Percentiles rank a stretch among this genome's conserved stretches.
phyloP scores from a whole-genome alignment of 2,113 vertebrate species.

The Capreolus pygargus region DNA sequence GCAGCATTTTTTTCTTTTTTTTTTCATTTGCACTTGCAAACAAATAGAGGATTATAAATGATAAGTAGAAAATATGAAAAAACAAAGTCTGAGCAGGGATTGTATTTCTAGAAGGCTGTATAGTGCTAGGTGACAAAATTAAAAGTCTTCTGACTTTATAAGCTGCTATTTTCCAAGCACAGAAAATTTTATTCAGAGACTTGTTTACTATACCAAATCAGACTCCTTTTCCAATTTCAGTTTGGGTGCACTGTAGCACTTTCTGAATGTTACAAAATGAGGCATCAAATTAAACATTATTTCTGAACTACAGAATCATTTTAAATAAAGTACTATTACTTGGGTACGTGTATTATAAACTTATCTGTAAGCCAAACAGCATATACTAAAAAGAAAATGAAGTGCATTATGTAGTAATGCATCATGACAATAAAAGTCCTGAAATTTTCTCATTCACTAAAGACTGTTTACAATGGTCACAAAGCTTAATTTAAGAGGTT shows the following conservation, averaged over 20 bases:
- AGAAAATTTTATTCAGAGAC: background rate
- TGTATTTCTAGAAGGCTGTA: background rate
- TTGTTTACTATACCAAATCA: constrained; percentile 36
- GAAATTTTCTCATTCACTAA: constrained; percentile 33
- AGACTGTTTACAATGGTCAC: background rate
- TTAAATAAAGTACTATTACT: constrained; percentile 49
- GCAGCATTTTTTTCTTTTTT: background rate
- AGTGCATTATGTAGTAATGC: background rate
- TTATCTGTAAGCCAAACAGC: constrained; percentile 5
- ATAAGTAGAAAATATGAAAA: constrained; percentile 37
- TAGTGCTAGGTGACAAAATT: background rate
- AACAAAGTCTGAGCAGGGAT: background rate
- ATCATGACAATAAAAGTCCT: background rate
- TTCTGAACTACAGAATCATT: constrained; percentile 1
- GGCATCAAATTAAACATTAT: constrained; percentile 24
- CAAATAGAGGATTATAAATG: constrained; percentile 9
- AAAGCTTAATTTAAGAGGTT: constrained; percentile 6
- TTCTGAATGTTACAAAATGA: constrained; percentile 43
- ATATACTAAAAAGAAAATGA: constrained; percentile 56
- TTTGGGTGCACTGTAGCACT: background rate
- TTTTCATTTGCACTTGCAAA: constrained; percentile 11
- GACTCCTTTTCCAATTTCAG: constrained; percentile 29
- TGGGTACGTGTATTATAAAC: constrained; percentile 18
- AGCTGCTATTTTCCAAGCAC: background rate
- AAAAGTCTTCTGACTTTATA: constrained; percentile 24